Evolutionary conservation across 2,797 vertebrate species (phyloP), one percentile per base, ranked within the genome.

Genomic region (Luscinia luscinia): DNA sequence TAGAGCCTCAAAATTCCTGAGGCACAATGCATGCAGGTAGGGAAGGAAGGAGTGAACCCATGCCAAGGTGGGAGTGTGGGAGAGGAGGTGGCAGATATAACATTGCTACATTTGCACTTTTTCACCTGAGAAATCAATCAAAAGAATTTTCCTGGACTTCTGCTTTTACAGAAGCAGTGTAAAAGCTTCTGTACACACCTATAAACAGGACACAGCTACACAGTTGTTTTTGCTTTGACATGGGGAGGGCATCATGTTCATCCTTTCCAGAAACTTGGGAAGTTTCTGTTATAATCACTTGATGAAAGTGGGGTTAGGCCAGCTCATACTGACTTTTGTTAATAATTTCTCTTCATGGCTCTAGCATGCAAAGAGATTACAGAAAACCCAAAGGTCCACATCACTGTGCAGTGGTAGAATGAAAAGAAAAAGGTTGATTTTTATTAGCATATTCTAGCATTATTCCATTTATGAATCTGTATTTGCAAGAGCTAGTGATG

Each of bases 101-200:
- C 46, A 48, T 48, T 23, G 46, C 22, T 23, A 48, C 22, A 13
- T 48, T 18, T 43, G 15, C 30, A 4, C 30, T 62, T 41, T 61
- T 49, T 18, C 3, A 14, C 22, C 30, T 0, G 1, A 62, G 7
- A n/a, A 41, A 28, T 62, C 18, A 17, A 17, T 34, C 36, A 34
- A 23, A 52, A 34, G 24, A 9, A 18, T 28, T 38, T 15, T 52
- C 20, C 48, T 4, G 0, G 0, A 3, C 5, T 52, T 9, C 21
- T 3, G 2, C 19, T 52, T 54, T 54, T 41, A 30, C 51, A 28
- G 49, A 10, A 51, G 49, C 48, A 49, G 48, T 49, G 24, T 27
- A 27, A 49, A 49, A 49, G 15, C 48, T 48, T 48, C 46, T 28
- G 49, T 28, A 51, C 27, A 51, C 49, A 28, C 10, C 49, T 28